Evolutionary conservation across 2,797 vertebrate species (phyloP), one percentile per base, ranked within the genome.

Genomic region (Falco columbarius): DNA sequence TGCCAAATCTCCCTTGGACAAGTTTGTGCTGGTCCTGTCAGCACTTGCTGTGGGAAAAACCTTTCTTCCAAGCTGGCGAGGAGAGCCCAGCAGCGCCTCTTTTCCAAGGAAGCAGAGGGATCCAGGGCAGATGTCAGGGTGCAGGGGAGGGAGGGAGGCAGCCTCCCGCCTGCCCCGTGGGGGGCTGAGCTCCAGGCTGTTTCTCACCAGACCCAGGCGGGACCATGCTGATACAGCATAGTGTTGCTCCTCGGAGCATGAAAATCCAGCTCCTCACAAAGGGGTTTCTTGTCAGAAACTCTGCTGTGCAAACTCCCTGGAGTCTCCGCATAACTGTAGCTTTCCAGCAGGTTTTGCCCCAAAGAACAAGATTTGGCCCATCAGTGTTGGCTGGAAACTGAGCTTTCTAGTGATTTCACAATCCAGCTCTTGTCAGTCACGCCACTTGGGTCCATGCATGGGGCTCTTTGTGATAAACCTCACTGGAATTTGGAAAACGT

Each of bases 401-500:
- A 96, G 82, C 72, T 86, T 90, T 91, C 63, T 70, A 88, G 71
- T 76, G 80, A 81, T 88, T 82, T 84, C 77, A 95, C 91, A 96
- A 89, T 93, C 86, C 81, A 90, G 40, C 42, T 65, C 90, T 93
- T 95, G 92, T 93, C 96, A 92, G 92, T 94, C 86, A 92, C 4
- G 16, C 76, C 93, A 89, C 79, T 89, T 81, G 82, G 75, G 89
- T 88, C 84, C 18, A 3, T 96, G 94, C 95, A 95, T 96, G 94
- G 86, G 49, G n/a, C 55, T 95, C 95, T 97, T 96, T 95, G 92
- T 97, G 95, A 95, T 97, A 94, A 97, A 97, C 91, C 68, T 90
- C 95, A 59, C 68, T 96, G 96, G 97, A 97, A 97, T 97, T 93
- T 97, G 97, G 95, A 97, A 96, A 95, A 91, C 34, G 10, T 96